A percentile compares a stretch with the other conserved stretches of the same genome.
phyloP scores from a whole-genome alignment of 2,888 invertebrate species.

The Zaprionus bogoriensis region DNA sequence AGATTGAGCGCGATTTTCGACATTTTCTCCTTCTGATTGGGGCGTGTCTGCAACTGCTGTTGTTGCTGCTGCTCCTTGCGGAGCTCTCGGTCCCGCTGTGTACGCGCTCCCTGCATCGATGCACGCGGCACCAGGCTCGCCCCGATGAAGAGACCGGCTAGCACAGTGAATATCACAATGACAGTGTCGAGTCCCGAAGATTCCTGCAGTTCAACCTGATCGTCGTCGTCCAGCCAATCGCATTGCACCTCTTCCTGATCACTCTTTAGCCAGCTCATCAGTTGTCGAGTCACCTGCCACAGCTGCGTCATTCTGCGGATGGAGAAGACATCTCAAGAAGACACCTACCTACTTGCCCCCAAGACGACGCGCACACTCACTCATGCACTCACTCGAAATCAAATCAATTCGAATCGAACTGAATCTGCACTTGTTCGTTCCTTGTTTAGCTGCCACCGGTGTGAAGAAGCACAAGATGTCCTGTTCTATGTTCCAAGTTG shows the following conservation, averaged over 20 bases:
- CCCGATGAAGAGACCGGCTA: slow-evolving; percentile 25
- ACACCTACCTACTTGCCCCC: too few relatives aligned
- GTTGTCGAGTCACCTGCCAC: slow-evolving; percentile 16
- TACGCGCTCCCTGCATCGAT: too few relatives aligned
- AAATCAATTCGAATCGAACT: background rate
- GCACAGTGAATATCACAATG: slow-evolving; percentile 17
- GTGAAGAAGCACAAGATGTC: background rate
- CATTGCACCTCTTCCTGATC: slow-evolving; percentile 1
- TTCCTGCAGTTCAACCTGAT: slow-evolving; percentile 12
- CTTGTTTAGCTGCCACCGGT: background rate
- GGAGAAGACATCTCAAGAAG: background rate
- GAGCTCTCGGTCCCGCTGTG: slow-evolving; percentile 13
- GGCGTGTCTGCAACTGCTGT: background rate
- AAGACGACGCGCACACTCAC: too few relatives aligned
- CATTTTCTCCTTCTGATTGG: background rate
- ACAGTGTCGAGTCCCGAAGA: slow-evolving; percentile 39
- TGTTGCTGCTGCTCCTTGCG: background rate
- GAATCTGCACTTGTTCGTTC: background rate
- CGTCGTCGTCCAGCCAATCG: background rate
- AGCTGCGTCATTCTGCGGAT: slow-evolving; percentile 22
- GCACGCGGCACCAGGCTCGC: slow-evolving; percentile 11
- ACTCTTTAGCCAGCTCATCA: slow-evolving; percentile 1
- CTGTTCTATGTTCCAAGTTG: slow-evolving; percentile 10
- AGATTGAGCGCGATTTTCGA: background rate
- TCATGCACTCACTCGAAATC: background rate